phyloP scores from a whole-genome alignment of 64 coral and sea anemone species.

The Dendronephthya gigantea region DNA sequence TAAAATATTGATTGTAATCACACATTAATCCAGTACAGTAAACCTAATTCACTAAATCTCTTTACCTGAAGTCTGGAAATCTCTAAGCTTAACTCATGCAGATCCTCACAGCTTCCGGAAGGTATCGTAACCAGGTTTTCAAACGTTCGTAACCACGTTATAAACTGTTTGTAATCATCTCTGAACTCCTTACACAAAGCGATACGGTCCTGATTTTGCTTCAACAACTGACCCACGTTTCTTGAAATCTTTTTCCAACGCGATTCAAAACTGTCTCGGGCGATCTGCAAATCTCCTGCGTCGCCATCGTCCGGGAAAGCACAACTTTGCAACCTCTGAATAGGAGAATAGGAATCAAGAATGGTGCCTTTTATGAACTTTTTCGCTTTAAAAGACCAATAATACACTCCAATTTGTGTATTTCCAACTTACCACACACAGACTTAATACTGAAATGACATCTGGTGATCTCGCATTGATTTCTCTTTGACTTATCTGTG shows the following conservation, averaged over 20 bases:
- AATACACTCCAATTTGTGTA: not conserved
- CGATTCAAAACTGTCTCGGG: constrained; percentile 82
- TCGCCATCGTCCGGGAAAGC: constrained; percentile 64
- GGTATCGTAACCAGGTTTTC: constrained; percentile 28
- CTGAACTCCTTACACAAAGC: constrained; percentile 71
- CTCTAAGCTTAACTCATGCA: constrained; percentile 29
- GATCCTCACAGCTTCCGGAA: constrained; percentile 35
- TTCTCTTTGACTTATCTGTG: constrained; percentile 65
- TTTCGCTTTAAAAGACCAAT: not conserved
- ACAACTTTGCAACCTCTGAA: constrained; percentile 75
- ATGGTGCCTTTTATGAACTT: not conserved
- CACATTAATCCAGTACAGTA: too few relatives aligned
- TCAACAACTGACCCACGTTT: constrained; percentile 41
- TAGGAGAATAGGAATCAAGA: not conserved
- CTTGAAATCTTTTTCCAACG: constrained; percentile 73
- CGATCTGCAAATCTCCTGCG: constrained; percentile 40
- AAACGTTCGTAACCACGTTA: constrained; percentile 51
- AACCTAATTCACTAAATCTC: not conserved
- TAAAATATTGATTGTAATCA: too few relatives aligned
- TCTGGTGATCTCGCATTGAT: constrained; percentile 63
- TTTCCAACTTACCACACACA: constrained; percentile 56
- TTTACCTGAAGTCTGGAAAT: constrained; percentile 46
- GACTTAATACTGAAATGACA: constrained; percentile 61
- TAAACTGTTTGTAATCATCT: constrained; percentile 84
- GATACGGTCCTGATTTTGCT: constrained; percentile 67